phyloP scores from a whole-genome alignment of 2,888 invertebrate species.

The Arctia plantaginis region DNA sequence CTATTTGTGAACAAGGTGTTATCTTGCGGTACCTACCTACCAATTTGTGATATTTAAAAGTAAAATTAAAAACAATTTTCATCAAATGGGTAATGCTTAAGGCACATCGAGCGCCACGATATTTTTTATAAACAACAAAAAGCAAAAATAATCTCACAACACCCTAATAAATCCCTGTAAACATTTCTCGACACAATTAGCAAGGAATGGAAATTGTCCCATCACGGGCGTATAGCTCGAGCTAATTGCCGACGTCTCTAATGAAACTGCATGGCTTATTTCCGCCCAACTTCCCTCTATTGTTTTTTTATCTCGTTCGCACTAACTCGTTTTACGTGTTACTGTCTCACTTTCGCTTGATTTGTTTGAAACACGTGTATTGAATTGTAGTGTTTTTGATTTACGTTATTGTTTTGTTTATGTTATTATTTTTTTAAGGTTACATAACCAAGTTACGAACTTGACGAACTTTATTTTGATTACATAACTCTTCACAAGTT shows the following conservation, averaged over 20 bases:
- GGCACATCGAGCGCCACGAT: neutral
- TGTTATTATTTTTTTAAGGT: neutral
- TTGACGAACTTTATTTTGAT: neutral
- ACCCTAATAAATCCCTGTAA: conserved; percentile 35
- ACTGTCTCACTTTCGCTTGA: conserved; percentile 17
- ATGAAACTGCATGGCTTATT: conserved; percentile 64
- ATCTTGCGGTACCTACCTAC: no score
- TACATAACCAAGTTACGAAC: neutral
- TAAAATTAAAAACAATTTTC: neutral
- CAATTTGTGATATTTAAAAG: no score
- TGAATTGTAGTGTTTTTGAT: conserved; percentile 32
- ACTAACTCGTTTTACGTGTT: conserved; percentile 14
- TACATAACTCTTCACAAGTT: neutral
- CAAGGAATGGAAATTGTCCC: conserved; percentile 50
- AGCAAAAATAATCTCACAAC: conserved; percentile 15
- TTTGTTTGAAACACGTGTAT: conserved; percentile 30
- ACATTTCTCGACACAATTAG: conserved; percentile 47
- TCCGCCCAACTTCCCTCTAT: conserved; percentile 58
- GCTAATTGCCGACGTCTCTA: conserved; percentile 61
- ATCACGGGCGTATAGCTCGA: conserved; percentile 47
- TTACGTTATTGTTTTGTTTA: neutral
- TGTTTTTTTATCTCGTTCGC: conserved; percentile 46
- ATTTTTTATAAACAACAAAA: neutral
- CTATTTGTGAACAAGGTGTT: no score
- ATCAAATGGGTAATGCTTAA: neutral